Evolutionary conservation across 2,113 vertebrate species (phyloP), one percentile per base, ranked within the genome.

Genomic region (Astatoreochromis straeleni): DNA sequence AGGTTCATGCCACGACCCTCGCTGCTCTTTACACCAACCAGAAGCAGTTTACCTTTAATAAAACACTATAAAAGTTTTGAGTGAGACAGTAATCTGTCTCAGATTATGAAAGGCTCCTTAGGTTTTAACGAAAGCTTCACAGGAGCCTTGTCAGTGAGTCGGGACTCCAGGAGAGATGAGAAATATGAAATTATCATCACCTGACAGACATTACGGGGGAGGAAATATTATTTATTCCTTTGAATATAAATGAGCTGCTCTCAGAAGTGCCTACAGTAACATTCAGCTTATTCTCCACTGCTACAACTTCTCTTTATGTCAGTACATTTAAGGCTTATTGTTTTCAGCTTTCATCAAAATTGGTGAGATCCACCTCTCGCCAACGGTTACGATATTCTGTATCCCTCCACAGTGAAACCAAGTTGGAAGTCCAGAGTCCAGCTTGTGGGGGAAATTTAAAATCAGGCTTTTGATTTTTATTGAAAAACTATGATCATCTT

Each of bases 121-220:
- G 21, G 11, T 86, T 92, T 86, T 83, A 87, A 84, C 42, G 47
- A 80, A 87, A 54, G 40, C 80, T 83, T 90, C 85, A 3, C 79
- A 19, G 88, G n/a, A 86, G 85, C 11, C 84, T 84, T 75, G 88
- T 89, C 89, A 88, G 35, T 78, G 88, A 95, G 85, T 90, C 89
- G 81, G 83, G 88, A 91, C 80, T 85, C 73, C 51, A 63, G 31
- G 16, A 87, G 83, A 91, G 58, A 85, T 87, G 70, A 45, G 87
- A 88, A 94, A 86, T 60, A 88, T 70, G 31, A 91, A 89, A 83
- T 68, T 80, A 40, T 63, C 26, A 79, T 89, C 90, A 89, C 88
- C 85, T 94, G 88, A 89, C 93, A 91, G 92, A 92, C 83, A 85
- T 87, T 79, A 84, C 21, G 51, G 80, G 83, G 85, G 90, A 89